Evolutionary conservation across 2,113 vertebrate genomes (phyloP), one percentile per base, ranked within the genome.

Genomic region (Rhegmatorhina hoffmannsi): DNA sequence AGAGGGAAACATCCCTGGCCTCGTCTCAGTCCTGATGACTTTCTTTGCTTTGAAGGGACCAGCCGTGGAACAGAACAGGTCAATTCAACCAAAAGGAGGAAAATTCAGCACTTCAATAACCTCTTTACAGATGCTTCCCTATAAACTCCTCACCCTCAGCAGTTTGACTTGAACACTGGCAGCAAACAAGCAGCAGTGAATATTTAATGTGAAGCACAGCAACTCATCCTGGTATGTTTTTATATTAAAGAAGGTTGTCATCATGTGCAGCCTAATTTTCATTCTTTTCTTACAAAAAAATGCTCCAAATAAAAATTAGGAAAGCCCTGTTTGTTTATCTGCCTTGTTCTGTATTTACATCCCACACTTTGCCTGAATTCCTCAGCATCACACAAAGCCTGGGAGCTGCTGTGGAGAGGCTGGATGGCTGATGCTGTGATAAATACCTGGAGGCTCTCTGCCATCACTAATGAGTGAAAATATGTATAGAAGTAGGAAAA

Each of bases 21-120:
- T 56, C 2, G 0, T 8, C 52, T 77, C 44, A 43, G 20, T 36
- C n/a, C 40, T 0, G 0, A n/a, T 14, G 47, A 40, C 17, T 13
- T 12, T 4, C 36, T 60, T 14, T 49, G 68, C 31, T 84, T 69
- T 66, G 20, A 74, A 56, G 56, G 50, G 18, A 58, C 6, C 40
- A 69, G 59, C 16, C 21, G 6, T 17, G 9, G 18, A 84, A 49
- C 23, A 64, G 28, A 81, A 81, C 17, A 0, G 4, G 25, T 4
- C 56, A 66, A 28, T 40, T 64, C 46, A 73, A 52, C 31, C 29
- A 16, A 59, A 93, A 62, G 3, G 14, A 50, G 17, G 36, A 44
- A 70, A 84, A 91, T 5, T 21, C 0, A 49, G 44, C 69, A 29
- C 56, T 60, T 87, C 8, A 40, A 4, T 23, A 31, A 73, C 17